Percentiles rank a stretch among this genome's conserved stretches.
These are phyloP conservation scores for Campodea augens DNA, from an alignment of 1,140 invertebrate species.

Conservation along the genomic window DNA sequence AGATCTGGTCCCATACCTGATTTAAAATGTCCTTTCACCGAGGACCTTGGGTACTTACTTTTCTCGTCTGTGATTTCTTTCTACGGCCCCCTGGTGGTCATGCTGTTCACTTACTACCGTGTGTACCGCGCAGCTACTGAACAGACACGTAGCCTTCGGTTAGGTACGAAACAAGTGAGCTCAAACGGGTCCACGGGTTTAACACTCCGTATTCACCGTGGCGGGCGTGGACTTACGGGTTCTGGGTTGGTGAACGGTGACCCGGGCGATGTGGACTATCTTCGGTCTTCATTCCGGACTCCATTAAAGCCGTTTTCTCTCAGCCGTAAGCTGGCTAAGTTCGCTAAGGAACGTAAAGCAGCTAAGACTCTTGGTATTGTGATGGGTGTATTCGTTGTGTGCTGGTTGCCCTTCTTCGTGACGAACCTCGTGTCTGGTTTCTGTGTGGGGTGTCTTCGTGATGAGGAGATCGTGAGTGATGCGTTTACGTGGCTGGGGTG, in stretches of 20 bases:
- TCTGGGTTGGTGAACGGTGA: conserved; percentile 15
- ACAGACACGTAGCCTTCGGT: conserved; percentile 75
- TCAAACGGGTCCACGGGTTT: conserved; percentile 31
- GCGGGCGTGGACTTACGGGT: conserved; percentile 36
- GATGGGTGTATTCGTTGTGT: conserved; percentile 97
- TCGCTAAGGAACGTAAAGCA: conserved; percentile 88
- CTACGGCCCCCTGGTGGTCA: conserved; percentile 88
- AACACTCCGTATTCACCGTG: conserved; percentile 72
- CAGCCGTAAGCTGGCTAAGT: conserved; percentile 74
- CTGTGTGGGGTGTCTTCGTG: conserved; percentile 65
- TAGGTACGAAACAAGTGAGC: conserved; percentile 47
- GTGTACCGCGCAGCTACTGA: conserved; percentile 86
- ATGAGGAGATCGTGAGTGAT: conserved; percentile 75
- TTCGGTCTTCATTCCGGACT: conserved; percentile 49
- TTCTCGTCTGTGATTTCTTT: conserved; percentile 95
- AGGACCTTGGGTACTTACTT: conserved; percentile 74
- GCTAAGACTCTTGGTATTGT: conserved; percentile 85
- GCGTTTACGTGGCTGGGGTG: conserved; percentile 96
- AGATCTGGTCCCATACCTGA: conserved; percentile 44
- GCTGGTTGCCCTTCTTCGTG: conserved; percentile 96
- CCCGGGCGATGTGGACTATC: conserved; percentile 20
- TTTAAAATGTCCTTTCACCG: conserved; percentile 75
- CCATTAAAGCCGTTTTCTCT: conserved; percentile 61
- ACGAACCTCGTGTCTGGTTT: conserved; percentile 83
- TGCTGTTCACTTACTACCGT: conserved; percentile 93